Base-by-base conservation (phyloP, 2,797 vertebrate genomes). In the Sylvia borin region DNA sequence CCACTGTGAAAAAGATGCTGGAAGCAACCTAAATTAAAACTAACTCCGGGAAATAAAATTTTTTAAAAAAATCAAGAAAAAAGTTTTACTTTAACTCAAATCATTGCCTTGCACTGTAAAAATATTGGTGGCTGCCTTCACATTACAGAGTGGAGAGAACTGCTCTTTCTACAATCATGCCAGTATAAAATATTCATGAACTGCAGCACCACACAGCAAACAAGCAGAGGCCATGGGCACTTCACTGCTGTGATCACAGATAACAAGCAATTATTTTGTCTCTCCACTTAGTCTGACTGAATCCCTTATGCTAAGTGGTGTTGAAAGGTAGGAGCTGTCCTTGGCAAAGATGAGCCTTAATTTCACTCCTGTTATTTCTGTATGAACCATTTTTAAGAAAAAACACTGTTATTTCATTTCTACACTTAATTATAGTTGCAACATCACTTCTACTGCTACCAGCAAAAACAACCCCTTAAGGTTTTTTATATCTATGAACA, bases 131-230 rank as follows among this genome's bases (percentile, higher is more conserved):
- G 21, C 85, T 90, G 76, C 26, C 64, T 58, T 79, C 6, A 0
- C 21, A 15, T 36, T 84, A 64, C 21, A 42, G 36, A 88, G 54
- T 16, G 32, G n/a, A 58, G 89, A 74, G 82, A 92, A 74, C 50
- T 84, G 50, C 68, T 88, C 3, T 64, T 85, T 91, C 73, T 85
- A 77, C 55, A 76, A 34, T 55, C 38, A 5, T 79, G 55, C 67
- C 58, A 84, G 40, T 85, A 92, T 95, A 87, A 95, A 97, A 96
- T 95, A 96, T 95, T 95, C 83, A 97, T 95, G 83, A 94, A 95
- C 78, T 94, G 92, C 91, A 95, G 93, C 77, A 91, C 38, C 57
- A 79, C 79, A 58, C 1, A 84, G 90, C 77, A 86, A 95, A 93
- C 45, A 95, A 90, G 85, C 50, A 86, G 77, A 86, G 45, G 80